Evolutionary conservation across 2,888 invertebrate genomes (phyloP).

Genomic region (Oconnorella tubifera): DNA sequence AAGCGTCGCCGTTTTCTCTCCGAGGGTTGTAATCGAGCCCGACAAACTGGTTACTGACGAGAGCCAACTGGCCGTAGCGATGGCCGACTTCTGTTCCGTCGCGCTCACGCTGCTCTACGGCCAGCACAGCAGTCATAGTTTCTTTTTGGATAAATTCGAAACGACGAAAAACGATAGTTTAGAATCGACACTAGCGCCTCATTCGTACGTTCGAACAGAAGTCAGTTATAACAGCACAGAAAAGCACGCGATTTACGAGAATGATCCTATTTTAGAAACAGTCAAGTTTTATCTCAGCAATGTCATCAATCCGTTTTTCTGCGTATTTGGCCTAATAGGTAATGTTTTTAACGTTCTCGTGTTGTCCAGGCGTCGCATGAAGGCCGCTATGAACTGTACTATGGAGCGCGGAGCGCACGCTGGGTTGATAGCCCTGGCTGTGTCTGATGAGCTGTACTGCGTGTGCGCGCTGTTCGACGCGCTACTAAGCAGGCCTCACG

Average conservation of each 20-base stretch:
- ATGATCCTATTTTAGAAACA: not conserved
- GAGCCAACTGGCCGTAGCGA: slow-evolving; percentile 1
- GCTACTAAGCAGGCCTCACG: slow-evolving; percentile 37
- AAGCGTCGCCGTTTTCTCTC: too few relatives aligned
- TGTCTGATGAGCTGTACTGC: slow-evolving; percentile 66
- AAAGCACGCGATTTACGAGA: too few relatives aligned
- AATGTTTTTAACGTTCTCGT: slow-evolving; percentile 75
- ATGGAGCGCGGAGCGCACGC: slow-evolving; percentile 60
- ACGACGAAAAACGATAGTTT: not conserved
- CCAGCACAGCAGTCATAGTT: not conserved
- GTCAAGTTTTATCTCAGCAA: slow-evolving; percentile 21
- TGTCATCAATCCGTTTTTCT: slow-evolving; percentile 56
- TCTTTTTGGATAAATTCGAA: not conserved
- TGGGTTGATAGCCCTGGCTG: slow-evolving; percentile 68
- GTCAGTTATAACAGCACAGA: not conserved
- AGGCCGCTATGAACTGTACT: slow-evolving; percentile 43
- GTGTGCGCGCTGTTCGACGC: slow-evolving; percentile 61
- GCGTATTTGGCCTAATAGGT: slow-evolving; percentile 65
- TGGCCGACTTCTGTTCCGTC: slow-evolving; percentile 4
- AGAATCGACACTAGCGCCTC: not conserved
- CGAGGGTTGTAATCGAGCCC: too few relatives aligned
- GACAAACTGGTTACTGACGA: too few relatives aligned
- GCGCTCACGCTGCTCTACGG: slow-evolving; percentile 6
- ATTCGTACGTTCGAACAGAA: not conserved
- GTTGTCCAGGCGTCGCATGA: slow-evolving; percentile 49